Percentiles rank a stretch among this genome's conserved stretches.
Evolutionary conservation across 2,888 invertebrate genomes (phyloP).

Genomic region (Uloborus plumipes): DNA sequence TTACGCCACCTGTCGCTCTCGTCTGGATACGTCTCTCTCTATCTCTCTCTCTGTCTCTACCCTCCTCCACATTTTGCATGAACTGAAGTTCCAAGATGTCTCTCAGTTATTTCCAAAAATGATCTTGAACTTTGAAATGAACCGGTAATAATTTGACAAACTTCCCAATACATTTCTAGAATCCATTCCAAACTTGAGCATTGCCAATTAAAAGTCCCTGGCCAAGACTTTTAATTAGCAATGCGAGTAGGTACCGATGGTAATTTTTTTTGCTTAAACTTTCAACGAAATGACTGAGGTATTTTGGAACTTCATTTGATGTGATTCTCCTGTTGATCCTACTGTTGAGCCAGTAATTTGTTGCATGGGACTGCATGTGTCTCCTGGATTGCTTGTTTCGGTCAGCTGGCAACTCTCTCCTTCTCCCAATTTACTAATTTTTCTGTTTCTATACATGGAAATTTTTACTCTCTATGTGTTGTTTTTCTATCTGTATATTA

Average conservation of each 20-base stretch:
- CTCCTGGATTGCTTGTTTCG: constrained; percentile 37
- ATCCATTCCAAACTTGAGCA: background rate
- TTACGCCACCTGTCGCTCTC: constrained; percentile 31
- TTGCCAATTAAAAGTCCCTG: constrained; percentile 56
- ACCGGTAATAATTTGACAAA: too few relatives aligned
- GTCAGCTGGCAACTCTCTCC: constrained; percentile 63
- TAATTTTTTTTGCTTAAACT: background rate
- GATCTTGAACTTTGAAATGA: too few relatives aligned
- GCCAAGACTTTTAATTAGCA: constrained; percentile 60
- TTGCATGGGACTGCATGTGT: constrained; percentile 45
- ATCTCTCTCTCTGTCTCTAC: constrained; percentile 3
- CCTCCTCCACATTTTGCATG: constrained; percentile 33
- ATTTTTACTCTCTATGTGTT: constrained; percentile 54
- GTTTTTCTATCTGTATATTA: constrained; percentile 37
- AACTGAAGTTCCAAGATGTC: constrained; percentile 21
- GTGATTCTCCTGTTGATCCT: constrained; percentile 21
- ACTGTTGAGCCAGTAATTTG: constrained; percentile 51
- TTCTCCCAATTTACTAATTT: constrained; percentile 52
- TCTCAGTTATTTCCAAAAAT: background rate
- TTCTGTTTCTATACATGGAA: constrained; percentile 51
- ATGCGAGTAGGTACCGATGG: background rate
- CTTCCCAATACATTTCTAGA: background rate
- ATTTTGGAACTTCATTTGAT: constrained; percentile 33
- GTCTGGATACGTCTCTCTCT: constrained; percentile 25
- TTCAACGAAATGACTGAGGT: background rate